Evolutionary conservation across 37 sponge, comb jelly and placozoan species (phyloP), one percentile per base, ranked within the genome.

Genomic region (Tethya wilhelma): DNA sequence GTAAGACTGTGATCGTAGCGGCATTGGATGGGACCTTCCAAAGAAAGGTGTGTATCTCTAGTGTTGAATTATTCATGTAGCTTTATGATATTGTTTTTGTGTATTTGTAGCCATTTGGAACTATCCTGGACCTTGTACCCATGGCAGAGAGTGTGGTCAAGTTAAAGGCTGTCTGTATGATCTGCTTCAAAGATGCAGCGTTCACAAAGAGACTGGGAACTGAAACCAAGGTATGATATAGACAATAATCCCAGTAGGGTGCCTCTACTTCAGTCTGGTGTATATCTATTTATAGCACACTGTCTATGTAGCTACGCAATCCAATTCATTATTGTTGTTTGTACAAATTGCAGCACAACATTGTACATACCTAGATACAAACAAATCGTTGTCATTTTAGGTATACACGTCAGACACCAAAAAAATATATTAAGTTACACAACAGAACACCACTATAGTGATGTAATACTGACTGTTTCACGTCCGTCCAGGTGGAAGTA

Each of bases 1-100:
- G 97, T 1, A 97, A 93, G 82, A 94, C 83, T 1, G 92, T 97
- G 29, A 97, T 97, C 7, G 97, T 97, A 25, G 97, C 97, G 75
- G 94, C 93, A 66, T 57, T 97, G 56, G 97, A 97, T 78, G 97
- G 97, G 20, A 97, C 97, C 11, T 97, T 94, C 64, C 97, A 97
- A 57, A 88, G 97, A 69, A 93, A 93, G 67, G 95, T 94, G 46
- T 2, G 25, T 41, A 34, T 37, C 28, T 14, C 53, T 19, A 19
- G 14, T 49, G 53, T 49, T 49, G 11, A 49, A 17, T 49, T 49
- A 17, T 49, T 49, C 62, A 25, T 59, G 7, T 59, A 23, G n/a
- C 62, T 12, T 29, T 6, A 59, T 12, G 28, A 59, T 19, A 6
- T 8, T 59, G 12, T 59, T 6, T 29, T 59, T 59, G 7, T 59